Conservation (phyloP, 2,113 vertebrate species). For the Pollimyrus isidori region DNA sequence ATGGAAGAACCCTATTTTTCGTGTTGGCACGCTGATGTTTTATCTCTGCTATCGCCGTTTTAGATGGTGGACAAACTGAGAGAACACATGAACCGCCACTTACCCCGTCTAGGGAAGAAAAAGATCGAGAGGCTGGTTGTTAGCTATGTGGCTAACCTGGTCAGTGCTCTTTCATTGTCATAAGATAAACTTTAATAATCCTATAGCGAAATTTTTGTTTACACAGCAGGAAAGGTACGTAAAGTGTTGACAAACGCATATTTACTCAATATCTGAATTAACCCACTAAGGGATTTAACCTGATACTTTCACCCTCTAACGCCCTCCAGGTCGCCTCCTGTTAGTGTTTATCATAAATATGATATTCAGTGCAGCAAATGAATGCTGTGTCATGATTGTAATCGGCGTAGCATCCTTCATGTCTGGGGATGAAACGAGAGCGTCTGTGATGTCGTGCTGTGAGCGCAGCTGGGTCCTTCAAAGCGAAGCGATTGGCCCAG, state of each 20-base stretch:
- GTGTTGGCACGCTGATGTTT: neutral
- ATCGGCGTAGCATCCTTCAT: neutral
- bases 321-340: neutral
- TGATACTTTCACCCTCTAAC: neutral
- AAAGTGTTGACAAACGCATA: neutral
- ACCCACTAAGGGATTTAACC: neutral
- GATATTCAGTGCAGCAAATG: neutral
- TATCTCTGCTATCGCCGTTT: constrained; percentile 13
- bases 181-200: neutral
- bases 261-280: neutral
- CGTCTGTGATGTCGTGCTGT: neutral
- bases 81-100: constrained; percentile 77
- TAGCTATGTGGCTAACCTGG: constrained; percentile 70
- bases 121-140: constrained; percentile 79
- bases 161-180: constrained; percentile 32
- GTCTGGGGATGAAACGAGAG: neutral
- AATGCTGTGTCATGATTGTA: neutral
- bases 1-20: neutral
- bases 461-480: neutral
- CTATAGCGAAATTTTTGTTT: neutral
- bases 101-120: constrained; percentile 79
- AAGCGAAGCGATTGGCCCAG: neutral
- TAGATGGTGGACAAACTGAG: constrained; percentile 86
- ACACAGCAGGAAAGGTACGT: neutral
- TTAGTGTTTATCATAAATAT: neutral